Evolutionary conservation across 2,113 vertebrate species (phyloP).

Genomic region (Sterna hirundo): DNA sequence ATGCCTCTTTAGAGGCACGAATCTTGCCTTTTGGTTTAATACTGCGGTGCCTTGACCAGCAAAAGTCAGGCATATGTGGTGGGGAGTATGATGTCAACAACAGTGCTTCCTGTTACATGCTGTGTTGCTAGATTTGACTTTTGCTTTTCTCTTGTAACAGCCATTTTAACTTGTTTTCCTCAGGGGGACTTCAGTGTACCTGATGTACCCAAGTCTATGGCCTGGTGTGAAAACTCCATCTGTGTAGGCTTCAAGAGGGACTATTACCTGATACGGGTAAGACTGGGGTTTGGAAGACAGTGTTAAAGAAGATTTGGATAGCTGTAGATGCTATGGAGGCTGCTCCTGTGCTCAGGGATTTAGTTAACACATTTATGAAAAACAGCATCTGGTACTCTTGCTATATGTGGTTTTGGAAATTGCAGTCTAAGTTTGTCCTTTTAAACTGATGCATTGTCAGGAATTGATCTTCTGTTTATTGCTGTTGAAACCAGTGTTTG

Average conservation of each 20-base stretch:
- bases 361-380: neutral
- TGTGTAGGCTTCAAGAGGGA: constrained; percentile 98
- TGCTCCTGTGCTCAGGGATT: neutral
- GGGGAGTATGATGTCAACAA: rapidly evolving
- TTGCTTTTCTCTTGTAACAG: neutral
- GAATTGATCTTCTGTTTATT: neutral
- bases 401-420: neutral
- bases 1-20: neutral
- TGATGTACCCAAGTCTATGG: constrained; percentile 98
- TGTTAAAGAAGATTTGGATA: neutral
- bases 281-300: neutral
- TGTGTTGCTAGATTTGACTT: neutral
- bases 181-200: constrained; percentile 93
- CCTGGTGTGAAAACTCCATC: constrained; percentile 97
- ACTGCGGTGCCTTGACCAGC: neutral
- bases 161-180: neutral
- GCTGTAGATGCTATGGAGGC: neutral
- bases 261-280: constrained; percentile 95
- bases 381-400: neutral
- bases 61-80: neutral
- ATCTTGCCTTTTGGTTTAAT: neutral
- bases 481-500: neutral
- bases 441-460: neutral
- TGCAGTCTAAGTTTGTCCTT: neutral
- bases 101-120: neutral